phyloP scores from a whole-genome alignment of 2,113 vertebrate genomes.

The Leptosomus discolor region DNA sequence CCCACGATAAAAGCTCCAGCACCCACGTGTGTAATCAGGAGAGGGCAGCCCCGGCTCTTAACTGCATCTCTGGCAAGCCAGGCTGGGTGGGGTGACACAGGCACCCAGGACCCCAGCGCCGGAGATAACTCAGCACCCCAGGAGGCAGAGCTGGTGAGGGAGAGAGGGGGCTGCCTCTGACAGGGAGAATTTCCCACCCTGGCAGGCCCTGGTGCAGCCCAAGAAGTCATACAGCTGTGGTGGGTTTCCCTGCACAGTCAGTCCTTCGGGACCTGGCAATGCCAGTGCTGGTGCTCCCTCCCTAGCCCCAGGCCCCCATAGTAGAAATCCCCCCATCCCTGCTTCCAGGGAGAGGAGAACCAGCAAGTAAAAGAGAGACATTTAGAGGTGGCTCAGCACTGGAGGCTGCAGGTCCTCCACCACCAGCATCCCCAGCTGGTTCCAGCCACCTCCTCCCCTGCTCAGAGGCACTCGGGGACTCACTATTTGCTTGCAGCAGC shows the following conservation, averaged over 20 bases:
- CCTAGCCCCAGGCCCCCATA: fast-evolving
- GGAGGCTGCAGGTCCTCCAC: background rate
- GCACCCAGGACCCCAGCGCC: background rate
- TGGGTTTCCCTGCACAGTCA: background rate
- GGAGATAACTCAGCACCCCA: background rate
- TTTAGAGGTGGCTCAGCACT: background rate
- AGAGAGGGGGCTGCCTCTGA: background rate
- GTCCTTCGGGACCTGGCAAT: background rate
- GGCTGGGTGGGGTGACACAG: conserved; percentile 62
- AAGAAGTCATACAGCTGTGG: background rate
- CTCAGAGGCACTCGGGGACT: background rate
- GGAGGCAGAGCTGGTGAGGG: background rate
- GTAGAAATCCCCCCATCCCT: background rate
- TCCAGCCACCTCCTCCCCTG: background rate
- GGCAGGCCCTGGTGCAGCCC: background rate
- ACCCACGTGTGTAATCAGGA: conserved; percentile 37
- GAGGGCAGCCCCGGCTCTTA: background rate
- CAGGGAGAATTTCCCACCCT: background rate
- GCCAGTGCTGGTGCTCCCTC: background rate
- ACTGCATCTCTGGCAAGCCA: conserved; percentile 19
- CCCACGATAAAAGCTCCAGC: conserved; percentile 46
- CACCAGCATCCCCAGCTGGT: background rate
- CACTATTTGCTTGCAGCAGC: background rate
- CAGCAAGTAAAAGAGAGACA: background rate
- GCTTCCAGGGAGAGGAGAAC: background rate